phyloP scores from a whole-genome alignment of 1,140 invertebrate species.

The Leptoteleia sp. region DNA sequence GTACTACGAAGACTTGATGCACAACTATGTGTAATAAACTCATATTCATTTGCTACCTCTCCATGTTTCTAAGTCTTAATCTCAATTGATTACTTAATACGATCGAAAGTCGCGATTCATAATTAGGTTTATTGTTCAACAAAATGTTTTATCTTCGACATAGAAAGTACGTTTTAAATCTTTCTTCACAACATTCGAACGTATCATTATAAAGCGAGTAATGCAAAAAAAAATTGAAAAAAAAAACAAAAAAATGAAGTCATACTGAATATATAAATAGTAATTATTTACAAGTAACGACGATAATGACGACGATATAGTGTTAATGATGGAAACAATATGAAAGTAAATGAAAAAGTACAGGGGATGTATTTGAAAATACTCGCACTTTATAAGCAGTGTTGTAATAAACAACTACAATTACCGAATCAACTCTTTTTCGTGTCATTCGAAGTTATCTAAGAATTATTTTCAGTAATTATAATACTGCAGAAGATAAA shows the following conservation, averaged over 20 bases:
- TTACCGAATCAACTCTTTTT: conserved; percentile 52
- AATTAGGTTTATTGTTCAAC: not conserved
- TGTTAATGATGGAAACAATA: conserved; percentile 56
- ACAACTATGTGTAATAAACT: conserved; percentile 58
- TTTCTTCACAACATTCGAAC: conserved; percentile 40
- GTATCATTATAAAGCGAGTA: conserved; percentile 48
- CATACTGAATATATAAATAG: conserved; percentile 56
- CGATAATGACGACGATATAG: conserved; percentile 57
- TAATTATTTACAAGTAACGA: conserved; percentile 64
- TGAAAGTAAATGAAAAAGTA: conserved; percentile 47
- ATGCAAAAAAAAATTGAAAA: conserved; percentile 39
- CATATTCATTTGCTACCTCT: conserved; percentile 56
- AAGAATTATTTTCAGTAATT: not conserved
- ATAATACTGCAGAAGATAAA: conserved; percentile 5
- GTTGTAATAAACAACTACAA: conserved; percentile 59
- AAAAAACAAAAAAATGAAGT: no score
- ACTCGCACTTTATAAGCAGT: conserved; percentile 40
- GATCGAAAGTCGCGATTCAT: conserved; percentile 40
- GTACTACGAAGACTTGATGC: conserved; percentile 63
- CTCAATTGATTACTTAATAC: conserved; percentile 53
- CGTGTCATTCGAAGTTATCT: conserved; percentile 1
- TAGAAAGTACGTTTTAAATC: conserved; percentile 15
- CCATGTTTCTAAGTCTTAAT: conserved; percentile 62
- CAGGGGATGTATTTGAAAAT: conserved; percentile 51
- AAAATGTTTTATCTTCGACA: not conserved